Conservation (phyloP, 30 jellyfish, hydroid and myxozoan genomes). For the Cassiopea andromeda region DNA sequence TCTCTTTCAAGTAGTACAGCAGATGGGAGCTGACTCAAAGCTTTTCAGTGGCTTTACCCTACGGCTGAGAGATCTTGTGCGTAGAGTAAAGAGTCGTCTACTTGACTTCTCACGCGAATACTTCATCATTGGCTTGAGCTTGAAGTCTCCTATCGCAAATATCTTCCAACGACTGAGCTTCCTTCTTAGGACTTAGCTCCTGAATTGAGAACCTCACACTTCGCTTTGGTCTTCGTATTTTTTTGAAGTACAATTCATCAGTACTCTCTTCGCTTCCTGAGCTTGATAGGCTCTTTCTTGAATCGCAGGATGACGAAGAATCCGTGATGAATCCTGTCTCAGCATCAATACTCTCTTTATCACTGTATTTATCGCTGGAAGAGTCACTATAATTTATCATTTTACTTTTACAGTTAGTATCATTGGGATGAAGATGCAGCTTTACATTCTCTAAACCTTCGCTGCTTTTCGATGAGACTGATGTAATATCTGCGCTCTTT, state of each 20-base stretch:
- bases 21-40: background rate
- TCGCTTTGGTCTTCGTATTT: conserved; percentile 41
- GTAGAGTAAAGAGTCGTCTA: background rate
- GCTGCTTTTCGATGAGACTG: conserved; percentile 6
- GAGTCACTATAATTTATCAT: conserved; percentile 1
- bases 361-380: conserved; percentile 1
- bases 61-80: background rate
- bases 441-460: background rate
- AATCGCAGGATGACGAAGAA: conserved; percentile 48
- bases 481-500: conserved; percentile 5
- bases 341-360: conserved; percentile 53
- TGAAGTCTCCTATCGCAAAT: background rate
- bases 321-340: conserved; percentile 61
- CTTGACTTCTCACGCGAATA: conserved; percentile 34
- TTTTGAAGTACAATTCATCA: conserved; percentile 51
- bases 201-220: conserved; percentile 43
- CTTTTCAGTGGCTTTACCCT: background rate
- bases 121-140: conserved; percentile 52
- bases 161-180: background rate
- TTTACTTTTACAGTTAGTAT: background rate
- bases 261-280: conserved; percentile 67
- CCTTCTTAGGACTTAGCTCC: conserved; percentile 21
- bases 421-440: conserved; percentile 35
- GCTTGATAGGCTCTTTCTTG: conserved; percentile 58
- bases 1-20: background rate